These are phyloP conservation scores for Malurus melanocephalus DNA, from an alignment of 2,113 vertebrate species.

Conservation along the genomic window DNA sequence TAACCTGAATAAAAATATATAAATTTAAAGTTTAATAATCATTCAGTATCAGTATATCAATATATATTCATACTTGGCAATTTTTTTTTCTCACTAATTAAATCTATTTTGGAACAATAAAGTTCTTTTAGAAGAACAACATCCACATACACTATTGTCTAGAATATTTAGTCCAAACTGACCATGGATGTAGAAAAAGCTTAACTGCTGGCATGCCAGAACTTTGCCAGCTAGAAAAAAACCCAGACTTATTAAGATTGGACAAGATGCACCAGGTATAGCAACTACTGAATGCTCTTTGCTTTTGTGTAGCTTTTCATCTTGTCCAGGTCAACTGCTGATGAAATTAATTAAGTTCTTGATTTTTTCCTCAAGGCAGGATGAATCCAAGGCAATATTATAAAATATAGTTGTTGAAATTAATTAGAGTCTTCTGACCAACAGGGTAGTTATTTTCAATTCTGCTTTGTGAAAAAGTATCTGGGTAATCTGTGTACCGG, in stretches of 20 bases:
- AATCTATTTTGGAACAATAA: not conserved
- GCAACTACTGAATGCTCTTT: not conserved
- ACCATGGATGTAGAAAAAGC: rapidly evolving
- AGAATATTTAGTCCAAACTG: not conserved
- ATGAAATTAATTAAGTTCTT: not conserved
- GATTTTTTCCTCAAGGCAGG: not conserved
- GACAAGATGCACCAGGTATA: not conserved
- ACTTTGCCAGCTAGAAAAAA: not conserved
- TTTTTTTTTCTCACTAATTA: not conserved
- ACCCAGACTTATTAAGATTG: not conserved
- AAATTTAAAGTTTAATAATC: not conserved
- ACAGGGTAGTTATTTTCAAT: not conserved
- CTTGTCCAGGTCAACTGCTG: not conserved
- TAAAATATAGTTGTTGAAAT: not conserved
- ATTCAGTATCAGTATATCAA: not conserved
- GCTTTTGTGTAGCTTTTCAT: not conserved
- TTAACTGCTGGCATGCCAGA: not conserved
- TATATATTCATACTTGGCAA: not conserved
- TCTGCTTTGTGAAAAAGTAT: not conserved
- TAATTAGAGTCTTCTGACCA: not conserved
- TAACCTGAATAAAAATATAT: not conserved
- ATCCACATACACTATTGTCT: not conserved
- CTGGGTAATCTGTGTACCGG: not conserved
- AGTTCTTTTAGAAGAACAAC: not conserved
- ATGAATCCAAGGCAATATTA: not conserved